Percentiles rank a stretch among this genome's conserved stretches.
phyloP scores from a whole-genome alignment of 35 echinoderm and acorn worm species.

The Strongylocentrotus purpuratus region DNA sequence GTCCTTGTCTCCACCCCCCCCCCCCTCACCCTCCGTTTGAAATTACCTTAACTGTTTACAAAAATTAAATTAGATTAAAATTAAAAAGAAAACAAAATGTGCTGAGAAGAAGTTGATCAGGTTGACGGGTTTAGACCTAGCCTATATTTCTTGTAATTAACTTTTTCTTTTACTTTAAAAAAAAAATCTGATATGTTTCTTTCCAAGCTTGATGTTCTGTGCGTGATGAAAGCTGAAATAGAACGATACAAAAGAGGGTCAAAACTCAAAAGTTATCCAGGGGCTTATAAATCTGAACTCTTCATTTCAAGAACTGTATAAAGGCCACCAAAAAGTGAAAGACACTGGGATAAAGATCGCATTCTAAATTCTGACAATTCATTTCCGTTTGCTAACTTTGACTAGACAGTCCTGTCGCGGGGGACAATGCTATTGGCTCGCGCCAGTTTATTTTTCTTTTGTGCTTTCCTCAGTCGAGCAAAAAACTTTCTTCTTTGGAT shows the following conservation, averaged over 20 bases:
- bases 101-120: too few relatives aligned
- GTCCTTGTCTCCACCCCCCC: too few relatives aligned
- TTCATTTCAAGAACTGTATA: background rate
- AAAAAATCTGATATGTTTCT: too few relatives aligned
- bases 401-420: background rate
- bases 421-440: background rate
- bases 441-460: background rate
- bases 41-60: too few relatives aligned
- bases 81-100: too few relatives aligned
- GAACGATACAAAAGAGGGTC: background rate
- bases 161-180: too few relatives aligned
- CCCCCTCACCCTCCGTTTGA: too few relatives aligned
- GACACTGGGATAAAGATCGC: conserved; percentile 1
- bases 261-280: background rate
- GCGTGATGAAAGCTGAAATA: background rate
- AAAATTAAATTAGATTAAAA: too few relatives aligned
- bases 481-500: background rate
- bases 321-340: background rate
- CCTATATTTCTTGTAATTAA: too few relatives aligned
- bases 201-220: background rate
- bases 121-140: too few relatives aligned
- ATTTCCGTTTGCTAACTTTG: conserved; percentile 11
- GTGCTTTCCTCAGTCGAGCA: background rate
- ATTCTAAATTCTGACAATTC: conserved; percentile 19
- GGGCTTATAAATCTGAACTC: background rate